phyloP scores from a whole-genome alignment of 2,888 invertebrate species.

The Athrips mouffetella region DNA sequence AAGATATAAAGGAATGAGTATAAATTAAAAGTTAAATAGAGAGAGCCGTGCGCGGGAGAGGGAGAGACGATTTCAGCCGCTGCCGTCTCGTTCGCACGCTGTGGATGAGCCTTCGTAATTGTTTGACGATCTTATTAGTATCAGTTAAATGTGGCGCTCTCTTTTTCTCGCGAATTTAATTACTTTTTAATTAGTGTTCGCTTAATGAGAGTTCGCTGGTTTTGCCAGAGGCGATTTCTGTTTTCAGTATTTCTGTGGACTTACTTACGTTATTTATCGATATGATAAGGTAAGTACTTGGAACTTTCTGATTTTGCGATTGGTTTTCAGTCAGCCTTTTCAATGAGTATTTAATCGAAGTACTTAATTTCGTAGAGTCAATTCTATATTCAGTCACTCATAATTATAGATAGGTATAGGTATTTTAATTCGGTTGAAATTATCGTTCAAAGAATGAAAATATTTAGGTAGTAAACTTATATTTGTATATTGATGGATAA shows the following conservation, averaged over 20 bases:
- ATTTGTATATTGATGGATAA: too few species aligned
- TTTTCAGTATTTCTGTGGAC: constrained; percentile 31
- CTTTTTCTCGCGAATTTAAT: constrained; percentile 77
- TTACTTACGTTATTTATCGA: not conserved
- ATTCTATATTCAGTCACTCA: too few species aligned
- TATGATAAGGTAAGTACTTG: not conserved
- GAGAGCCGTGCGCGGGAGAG: constrained; percentile 52
- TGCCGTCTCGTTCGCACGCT: constrained; percentile 37
- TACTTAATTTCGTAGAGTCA: too few species aligned
- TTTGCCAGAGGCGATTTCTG: constrained; percentile 44
- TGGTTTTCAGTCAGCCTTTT: not conserved
- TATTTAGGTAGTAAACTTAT: too few species aligned
- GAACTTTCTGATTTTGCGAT: not conserved
- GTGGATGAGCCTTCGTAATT: constrained; percentile 69
- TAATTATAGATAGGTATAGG: too few species aligned
- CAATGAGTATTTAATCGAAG: too few species aligned
- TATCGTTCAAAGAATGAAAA: too few species aligned
- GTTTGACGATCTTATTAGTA: constrained; percentile 79
- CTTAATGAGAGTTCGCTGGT: constrained; percentile 67
- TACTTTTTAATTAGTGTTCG: constrained; percentile 72
- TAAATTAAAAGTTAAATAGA: constrained; percentile 79
- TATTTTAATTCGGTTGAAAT: too few species aligned
- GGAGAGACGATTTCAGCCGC: constrained; percentile 30
- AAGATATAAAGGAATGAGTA: constrained; percentile 79
- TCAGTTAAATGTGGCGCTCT: constrained; percentile 76